Evolutionary conservation across 2,797 vertebrate species (phyloP), one percentile per base, ranked within the genome.

Genomic region (Fistularia tabacaria): DNA sequence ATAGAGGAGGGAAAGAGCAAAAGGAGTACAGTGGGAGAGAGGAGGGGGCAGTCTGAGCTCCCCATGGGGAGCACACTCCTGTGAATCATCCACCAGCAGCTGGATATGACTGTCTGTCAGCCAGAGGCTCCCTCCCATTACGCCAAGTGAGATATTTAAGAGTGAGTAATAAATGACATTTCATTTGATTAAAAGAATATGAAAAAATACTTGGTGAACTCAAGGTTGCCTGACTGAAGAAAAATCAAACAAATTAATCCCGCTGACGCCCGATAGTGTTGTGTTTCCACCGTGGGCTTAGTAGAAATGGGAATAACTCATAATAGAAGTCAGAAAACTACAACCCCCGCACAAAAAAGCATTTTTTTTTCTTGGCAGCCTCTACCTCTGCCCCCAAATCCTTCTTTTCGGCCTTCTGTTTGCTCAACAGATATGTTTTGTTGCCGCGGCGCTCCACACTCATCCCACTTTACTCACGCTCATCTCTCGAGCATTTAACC

Each of bases 31-130:
- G 62, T 46, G 14, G 48, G 57, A 55, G 40, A 49, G 45, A 71
- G 58, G 65, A 61, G 46, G 54, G 51, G 57, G 54, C 57, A 60
- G 40, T 9, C 14, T 49, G 60, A 52, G 48, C 52, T 51, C 66
- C 62, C 39, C 43, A 11, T 12, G 75, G 70, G 66, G 74, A 69
- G 13, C 62, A 62, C 63, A 61, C 49, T 63, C 59, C 59, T 66
- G 54, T 80, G 79, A 83, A 54, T 82, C 77, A 75, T 76, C 66
- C 48, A 49, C 42, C 50, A 73, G 67, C 72, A 71, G 60, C 80
- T 77, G 72, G 72, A 79, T 74, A 14, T 61, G 25, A 25, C 2
- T 25, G 25, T 25, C 25, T 25, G 2, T 25, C 25, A 25, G 25
- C 25, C 25, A 25, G 25, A 25, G 25, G 25, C 25, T 25, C 25